Evolutionary conservation across 2,888 invertebrate species (phyloP).

Genomic region (Pollenia labialis): DNA sequence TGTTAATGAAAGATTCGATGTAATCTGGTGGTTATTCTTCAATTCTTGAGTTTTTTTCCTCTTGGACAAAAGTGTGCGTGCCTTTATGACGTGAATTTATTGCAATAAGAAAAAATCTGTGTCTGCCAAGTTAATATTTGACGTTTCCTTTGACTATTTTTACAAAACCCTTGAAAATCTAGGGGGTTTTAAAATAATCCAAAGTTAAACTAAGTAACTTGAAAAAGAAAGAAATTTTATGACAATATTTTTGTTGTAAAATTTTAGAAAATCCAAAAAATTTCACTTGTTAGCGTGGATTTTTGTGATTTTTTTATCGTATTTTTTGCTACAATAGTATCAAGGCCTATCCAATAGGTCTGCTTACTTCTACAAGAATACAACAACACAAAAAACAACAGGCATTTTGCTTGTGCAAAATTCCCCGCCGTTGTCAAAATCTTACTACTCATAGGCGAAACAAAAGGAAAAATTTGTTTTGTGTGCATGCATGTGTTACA

Average conservation of each 20-base stretch:
- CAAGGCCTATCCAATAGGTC: no score
- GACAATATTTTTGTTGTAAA: background rate
- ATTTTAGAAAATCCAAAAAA: constrained; percentile 22
- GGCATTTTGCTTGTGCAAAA: no score
- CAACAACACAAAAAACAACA: no score
- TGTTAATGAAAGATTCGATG: background rate
- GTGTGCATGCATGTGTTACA: no score
- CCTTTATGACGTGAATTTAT: constrained; percentile 48
- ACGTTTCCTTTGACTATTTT: constrained; percentile 7
- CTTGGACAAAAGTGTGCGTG: constrained; percentile 26
- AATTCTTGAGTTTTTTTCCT: background rate
- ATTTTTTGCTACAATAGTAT: constrained; percentile 42
- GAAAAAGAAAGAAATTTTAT: background rate
- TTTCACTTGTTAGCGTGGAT: constrained; percentile 53
- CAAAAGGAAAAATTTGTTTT: no score
- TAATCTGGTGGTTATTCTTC: background rate
- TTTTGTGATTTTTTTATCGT: constrained; percentile 30
- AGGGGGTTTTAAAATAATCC: background rate
- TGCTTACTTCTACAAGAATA: no score
- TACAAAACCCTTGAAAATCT: background rate
- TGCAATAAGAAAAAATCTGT: constrained; percentile 1
- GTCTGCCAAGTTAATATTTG: constrained; percentile 6
- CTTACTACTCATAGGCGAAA: no score
- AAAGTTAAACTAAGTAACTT: background rate
- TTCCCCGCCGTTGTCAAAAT: no score